Evolutionary conservation across 2,888 invertebrate genomes (phyloP), one percentile per base, ranked within the genome.

Genomic region (Scaptomyza reducta): DNA sequence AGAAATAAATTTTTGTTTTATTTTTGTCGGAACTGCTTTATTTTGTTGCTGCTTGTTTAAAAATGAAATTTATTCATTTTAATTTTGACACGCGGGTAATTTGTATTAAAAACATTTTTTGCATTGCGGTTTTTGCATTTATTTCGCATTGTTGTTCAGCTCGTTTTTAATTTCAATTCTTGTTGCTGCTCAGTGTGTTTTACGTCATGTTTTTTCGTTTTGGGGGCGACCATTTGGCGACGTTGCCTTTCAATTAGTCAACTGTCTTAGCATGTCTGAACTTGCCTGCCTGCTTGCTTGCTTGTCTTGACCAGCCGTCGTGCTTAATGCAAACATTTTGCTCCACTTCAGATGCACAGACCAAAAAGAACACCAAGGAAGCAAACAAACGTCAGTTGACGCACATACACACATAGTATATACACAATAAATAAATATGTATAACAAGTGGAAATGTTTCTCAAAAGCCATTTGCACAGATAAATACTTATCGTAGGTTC

Each of bases 1-100:
- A 29, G 18, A 55, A 35, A 40, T 9, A 29, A 7, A 11, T 31
- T 60, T 69, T 47, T 50, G 46, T 42, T 62, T 53, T 47, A 42
- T 56, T 62, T 58, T 47, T 57, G 41, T 58, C 45, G 42, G 35
- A 16, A 40, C 16, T 38, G 54, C 13, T 44, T 11, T 22, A 18
- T 38, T 41, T 33, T 25, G 7, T 25, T 47, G 51, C 18, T 40
- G n/a, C n/a, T 47, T 46, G 31, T 6, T 54, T 46, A 60, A 74
- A 79, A 84, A 84, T 79, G 76, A 79, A 84, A 84, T 84, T 70
- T 82, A 82, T 84, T 74, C 81, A 69, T 74, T 79, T 81, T 74
- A 74, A 81, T 84, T 82, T 76, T 79, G 81, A 82, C 81, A 78
- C 57, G 79, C 81, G 58, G 79, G 85, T 85, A 81, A 84, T 82